Conservation (phyloP, 2,113 vertebrate species). For the Mormyrus iriodes region DNA sequence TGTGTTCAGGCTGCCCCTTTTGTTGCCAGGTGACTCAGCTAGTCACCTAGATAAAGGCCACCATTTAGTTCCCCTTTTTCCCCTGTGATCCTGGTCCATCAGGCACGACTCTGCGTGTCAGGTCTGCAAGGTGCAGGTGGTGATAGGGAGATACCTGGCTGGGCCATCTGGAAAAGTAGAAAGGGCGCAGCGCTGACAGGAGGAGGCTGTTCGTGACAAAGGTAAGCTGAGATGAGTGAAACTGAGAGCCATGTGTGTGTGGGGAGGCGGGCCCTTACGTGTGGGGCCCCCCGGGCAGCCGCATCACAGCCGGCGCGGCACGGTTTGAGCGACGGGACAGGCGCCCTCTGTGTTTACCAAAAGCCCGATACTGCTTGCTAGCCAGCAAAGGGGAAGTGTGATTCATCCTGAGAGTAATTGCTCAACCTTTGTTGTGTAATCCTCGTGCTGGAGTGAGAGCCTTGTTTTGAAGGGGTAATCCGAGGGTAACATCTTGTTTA, state of each 20-base stretch:
- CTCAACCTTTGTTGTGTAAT: slow-evolving; percentile 25
- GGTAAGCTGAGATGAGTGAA: slow-evolving; percentile 10
- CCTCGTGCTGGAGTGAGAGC: background rate
- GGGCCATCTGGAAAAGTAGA: background rate
- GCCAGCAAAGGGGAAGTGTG: slow-evolving; percentile 13
- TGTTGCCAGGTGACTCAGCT: background rate
- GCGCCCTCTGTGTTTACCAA: slow-evolving; percentile 10
- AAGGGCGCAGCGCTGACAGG: background rate
- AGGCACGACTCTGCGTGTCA: background rate
- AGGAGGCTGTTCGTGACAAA: background rate
- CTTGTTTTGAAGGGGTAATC: background rate
- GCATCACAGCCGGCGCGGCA: background rate
- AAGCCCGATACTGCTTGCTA: slow-evolving; percentile 6
- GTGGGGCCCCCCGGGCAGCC: background rate
- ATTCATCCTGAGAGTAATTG: slow-evolving; percentile 20
- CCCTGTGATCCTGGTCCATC: background rate
- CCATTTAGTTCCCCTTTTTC: background rate
- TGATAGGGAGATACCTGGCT: background rate
- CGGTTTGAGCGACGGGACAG: background rate
- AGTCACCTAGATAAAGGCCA: background rate
- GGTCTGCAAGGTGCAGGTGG: slow-evolving; percentile 4
- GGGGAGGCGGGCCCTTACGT: background rate
- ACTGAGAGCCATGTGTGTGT: background rate
- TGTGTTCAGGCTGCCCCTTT: background rate
- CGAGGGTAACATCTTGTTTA: slow-evolving; percentile 2